A percentile compares a stretch with the other conserved stretches of the same genome.
Evolutionary conservation across 64 coral and sea anemone species (phyloP).

Genomic region (Montipora efflorescens): DNA sequence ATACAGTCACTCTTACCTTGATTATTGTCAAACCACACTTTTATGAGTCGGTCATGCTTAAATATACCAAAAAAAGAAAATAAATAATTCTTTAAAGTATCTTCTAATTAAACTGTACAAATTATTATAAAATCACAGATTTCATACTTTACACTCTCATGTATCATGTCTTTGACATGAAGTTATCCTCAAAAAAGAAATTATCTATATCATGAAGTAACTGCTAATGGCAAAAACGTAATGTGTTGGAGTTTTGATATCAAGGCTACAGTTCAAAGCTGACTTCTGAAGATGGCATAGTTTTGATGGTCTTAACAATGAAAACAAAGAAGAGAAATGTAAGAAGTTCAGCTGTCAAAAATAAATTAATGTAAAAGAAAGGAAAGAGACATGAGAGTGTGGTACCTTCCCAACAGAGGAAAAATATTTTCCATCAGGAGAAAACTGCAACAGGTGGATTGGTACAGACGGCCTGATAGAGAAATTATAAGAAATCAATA

Average conservation of each 20-base stretch:
- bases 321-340: not conserved
- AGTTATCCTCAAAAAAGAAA: no score
- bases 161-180: no score
- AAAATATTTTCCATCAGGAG: constrained; percentile 96
- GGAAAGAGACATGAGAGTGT: not conserved
- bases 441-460: constrained; percentile 84
- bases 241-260: no score
- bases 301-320: no score
- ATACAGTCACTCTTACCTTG: constrained; percentile 63
- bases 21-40: constrained; percentile 93
- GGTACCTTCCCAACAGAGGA: constrained; percentile 94
- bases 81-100: not conserved
- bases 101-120: no score
- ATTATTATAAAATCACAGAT: no score
- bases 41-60: constrained; percentile 89
- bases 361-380: not conserved
- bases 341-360: not conserved
- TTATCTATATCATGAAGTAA: no score
- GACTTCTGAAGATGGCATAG: no score
- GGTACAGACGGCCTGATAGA: constrained; percentile 73
- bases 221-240: no score
- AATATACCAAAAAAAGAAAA: not conserved
- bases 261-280: no score
- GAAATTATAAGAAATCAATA: not conserved
- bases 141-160: no score